Conservation (phyloP, 2,797 vertebrate species). For the Platyrinchus mystaceus region DNA sequence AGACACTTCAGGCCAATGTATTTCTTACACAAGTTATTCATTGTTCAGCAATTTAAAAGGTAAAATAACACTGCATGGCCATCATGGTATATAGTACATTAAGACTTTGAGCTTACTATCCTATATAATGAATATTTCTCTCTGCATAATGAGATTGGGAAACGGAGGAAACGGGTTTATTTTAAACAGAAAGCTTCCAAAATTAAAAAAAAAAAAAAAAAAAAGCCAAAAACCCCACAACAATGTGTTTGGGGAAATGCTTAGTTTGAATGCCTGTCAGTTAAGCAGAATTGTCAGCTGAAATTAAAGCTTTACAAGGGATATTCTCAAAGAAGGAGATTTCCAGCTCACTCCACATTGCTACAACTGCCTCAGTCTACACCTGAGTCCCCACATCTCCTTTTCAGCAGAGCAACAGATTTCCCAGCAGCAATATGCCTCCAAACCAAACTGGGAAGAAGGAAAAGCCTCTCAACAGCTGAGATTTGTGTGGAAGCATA, state of each 20-base stretch:
- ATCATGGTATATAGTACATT: background rate
- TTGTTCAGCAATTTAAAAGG: background rate
- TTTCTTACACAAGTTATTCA: background rate
- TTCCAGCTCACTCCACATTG: rapidly evolving
- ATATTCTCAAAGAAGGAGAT: background rate
- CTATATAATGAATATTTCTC: background rate
- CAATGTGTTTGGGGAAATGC: background rate
- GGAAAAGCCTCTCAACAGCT: rapidly evolving
- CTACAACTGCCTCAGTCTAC: background rate
- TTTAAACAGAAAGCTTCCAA: background rate
- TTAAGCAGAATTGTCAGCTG: background rate
- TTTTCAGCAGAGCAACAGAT: background rate
- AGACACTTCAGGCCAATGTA: background rate
- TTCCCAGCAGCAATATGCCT: background rate
- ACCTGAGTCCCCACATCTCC: background rate
- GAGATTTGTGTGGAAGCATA: rapidly evolving
- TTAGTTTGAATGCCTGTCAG: background rate
- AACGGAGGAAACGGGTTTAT: background rate
- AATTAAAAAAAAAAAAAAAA: background rate
- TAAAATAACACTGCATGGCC: background rate
- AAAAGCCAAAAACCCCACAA: background rate
- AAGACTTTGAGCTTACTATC: background rate
- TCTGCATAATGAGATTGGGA: background rate
- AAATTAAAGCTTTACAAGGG: background rate
- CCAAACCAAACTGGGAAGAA: background rate